A percentile compares a stretch with the other conserved stretches of the same genome.
phyloP scores from a whole-genome alignment of 2,888 invertebrate genomes.

The Bellardia bayeri region DNA sequence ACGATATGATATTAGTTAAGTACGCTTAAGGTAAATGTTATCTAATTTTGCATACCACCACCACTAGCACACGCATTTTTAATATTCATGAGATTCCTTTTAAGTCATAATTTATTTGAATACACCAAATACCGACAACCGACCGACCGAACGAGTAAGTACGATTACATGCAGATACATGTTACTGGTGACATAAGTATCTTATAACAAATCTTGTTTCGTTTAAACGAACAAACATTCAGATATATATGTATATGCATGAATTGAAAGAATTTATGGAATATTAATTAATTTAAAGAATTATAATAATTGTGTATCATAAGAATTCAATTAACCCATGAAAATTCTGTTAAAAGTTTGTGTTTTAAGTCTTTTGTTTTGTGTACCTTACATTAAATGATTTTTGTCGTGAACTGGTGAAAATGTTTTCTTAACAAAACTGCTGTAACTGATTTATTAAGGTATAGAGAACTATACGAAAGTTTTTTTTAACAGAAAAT shows the following conservation, averaged over 20 bases:
- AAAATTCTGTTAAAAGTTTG: neutral
- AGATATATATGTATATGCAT: conserved; percentile 23
- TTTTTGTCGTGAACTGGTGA: too few species aligned
- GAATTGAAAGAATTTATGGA: conserved; percentile 26
- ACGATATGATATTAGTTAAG: neutral
- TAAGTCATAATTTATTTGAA: conserved; percentile 61
- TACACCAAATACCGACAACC: conserved; percentile 23
- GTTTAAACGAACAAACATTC: neutral
- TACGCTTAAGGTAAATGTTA: conserved; percentile 43
- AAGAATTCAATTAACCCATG: neutral
- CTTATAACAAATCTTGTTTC: conserved; percentile 51
- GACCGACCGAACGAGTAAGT: neutral
- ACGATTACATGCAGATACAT: conserved; percentile 51
- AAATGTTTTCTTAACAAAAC: too few species aligned
- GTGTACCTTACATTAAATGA: too few species aligned
- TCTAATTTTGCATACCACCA: conserved; percentile 63
- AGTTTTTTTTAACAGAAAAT: too few species aligned
- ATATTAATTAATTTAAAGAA: conserved; percentile 21
- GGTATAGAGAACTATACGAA: too few species aligned
- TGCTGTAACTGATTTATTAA: too few species aligned
- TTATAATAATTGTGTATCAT: neutral
- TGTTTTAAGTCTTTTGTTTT: conserved; percentile 9
- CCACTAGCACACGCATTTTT: conserved; percentile 47
- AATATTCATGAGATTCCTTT: conserved; percentile 69
- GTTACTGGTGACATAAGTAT: conserved; percentile 50